phyloP scores from a whole-genome alignment of 2,888 invertebrate species.

The Epinotia bilunana region DNA sequence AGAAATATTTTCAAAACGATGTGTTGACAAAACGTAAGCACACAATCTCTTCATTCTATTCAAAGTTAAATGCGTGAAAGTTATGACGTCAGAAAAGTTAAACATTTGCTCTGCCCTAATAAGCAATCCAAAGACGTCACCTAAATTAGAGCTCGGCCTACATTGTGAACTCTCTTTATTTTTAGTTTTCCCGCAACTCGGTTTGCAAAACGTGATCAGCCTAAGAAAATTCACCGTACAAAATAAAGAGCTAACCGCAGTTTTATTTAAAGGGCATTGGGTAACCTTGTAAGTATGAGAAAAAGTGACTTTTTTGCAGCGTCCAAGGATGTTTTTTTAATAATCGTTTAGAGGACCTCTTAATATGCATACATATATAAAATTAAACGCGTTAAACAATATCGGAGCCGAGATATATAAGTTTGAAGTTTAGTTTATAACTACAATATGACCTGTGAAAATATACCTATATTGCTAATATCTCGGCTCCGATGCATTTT shows the following conservation, averaged over 20 bases:
- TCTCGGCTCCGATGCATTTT: too few species aligned
- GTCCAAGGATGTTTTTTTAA: too few species aligned
- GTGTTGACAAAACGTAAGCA: neutral
- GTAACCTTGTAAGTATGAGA: too few species aligned
- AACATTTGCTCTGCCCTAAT: conserved; percentile 25
- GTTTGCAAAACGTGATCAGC: conserved; percentile 14
- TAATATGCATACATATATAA: too few species aligned
- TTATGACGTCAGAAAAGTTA: conserved; percentile 23
- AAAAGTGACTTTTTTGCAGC: too few species aligned
- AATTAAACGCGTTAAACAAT: too few species aligned
- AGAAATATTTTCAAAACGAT: neutral
- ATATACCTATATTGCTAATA: too few species aligned
- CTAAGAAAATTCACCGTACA: neutral
- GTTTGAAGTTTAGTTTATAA: too few species aligned
- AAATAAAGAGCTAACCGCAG: neutral
- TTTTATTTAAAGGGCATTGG: conserved; percentile 10
- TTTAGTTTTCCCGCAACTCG: conserved; percentile 16
- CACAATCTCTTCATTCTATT: neutral
- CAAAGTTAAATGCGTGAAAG: conserved; percentile 17
- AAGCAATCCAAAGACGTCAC: conserved; percentile 22
- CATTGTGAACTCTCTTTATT: conserved; percentile 15
- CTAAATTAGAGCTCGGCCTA: conserved; percentile 15
- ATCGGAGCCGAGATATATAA: too few species aligned
- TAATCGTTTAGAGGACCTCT: too few species aligned
- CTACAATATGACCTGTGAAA: too few species aligned